These are phyloP conservation scores for Aspidiotus destructor DNA, from an alignment of 2,888 invertebrate species.

Conservation along the genomic window DNA sequence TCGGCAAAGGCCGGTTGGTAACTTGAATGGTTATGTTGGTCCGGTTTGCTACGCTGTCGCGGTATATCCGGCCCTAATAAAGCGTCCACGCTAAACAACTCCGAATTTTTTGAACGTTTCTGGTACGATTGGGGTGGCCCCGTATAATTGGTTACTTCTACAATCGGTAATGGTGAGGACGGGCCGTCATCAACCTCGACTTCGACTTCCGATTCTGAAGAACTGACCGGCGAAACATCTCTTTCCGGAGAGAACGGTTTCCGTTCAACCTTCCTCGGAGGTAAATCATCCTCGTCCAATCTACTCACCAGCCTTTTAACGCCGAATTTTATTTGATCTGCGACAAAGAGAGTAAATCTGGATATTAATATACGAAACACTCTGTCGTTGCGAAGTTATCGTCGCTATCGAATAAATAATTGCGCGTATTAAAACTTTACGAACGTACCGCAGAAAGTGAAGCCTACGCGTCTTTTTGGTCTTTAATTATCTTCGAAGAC, in stretches of 20 bases:
- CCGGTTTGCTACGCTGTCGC: conserved; percentile 36
- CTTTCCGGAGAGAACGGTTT: conserved; percentile 25
- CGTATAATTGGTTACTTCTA: conserved; percentile 49
- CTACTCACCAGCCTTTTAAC: conserved; percentile 64
- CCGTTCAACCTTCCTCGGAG: conserved; percentile 29
- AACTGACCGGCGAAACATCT: conserved; percentile 39
- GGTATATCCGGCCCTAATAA: conserved; percentile 65
- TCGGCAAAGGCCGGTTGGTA: conserved; percentile 42
- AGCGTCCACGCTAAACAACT: conserved; percentile 75
- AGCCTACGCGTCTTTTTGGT: too few species aligned
- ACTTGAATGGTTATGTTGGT: conserved; percentile 6
- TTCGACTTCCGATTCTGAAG: conserved; percentile 66
- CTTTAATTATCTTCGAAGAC: too few species aligned
- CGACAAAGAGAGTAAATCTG: conserved; percentile 40
- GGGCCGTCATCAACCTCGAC: conserved; percentile 42
- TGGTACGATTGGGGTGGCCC: conserved; percentile 39
- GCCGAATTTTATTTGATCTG: conserved; percentile 77
- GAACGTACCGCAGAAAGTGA: too few species aligned
- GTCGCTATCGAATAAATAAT: too few species aligned
- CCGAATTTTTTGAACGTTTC: conserved; percentile 57
- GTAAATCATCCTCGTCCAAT: conserved; percentile 51
- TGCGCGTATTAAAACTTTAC: too few species aligned
- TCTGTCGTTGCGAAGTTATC: too few species aligned
- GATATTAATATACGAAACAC: too few species aligned
- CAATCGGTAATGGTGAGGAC: conserved; percentile 46